Evolutionary conservation across 2,113 vertebrate genomes (phyloP).

Genomic region (Oncorhynchus gorbuscha): DNA sequence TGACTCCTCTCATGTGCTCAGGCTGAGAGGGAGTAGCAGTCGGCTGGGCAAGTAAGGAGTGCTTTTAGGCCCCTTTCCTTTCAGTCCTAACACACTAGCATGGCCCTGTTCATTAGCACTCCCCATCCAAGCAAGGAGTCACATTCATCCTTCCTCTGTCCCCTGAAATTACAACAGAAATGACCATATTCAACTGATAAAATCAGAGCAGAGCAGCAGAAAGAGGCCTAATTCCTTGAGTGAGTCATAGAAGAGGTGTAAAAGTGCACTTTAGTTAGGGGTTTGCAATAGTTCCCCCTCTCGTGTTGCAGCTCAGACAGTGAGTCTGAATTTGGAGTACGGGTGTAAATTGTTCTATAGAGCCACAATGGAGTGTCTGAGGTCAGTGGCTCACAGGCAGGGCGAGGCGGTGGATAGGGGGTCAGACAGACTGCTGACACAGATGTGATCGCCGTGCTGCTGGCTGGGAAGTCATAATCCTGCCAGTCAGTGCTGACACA

Average conservation of each 20-base stretch:
- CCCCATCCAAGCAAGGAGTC: neutral
- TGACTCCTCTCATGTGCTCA: neutral
- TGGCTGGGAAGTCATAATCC: constrained; percentile 61
- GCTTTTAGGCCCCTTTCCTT: neutral
- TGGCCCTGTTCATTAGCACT: neutral
- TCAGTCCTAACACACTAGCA: too few species aligned
- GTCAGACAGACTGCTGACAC: constrained; percentile 60
- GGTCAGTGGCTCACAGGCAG: constrained; percentile 19
- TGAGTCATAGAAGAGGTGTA: too few species aligned
- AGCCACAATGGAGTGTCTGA: constrained; percentile 42
- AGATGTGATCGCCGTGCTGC: constrained; percentile 39
- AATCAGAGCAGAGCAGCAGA: neutral
- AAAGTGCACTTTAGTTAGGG: neutral
- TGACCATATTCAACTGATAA: neutral
- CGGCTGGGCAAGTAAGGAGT: neutral
- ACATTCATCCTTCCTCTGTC: neutral
- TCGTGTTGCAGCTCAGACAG: constrained; percentile 22
- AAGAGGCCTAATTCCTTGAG: too few species aligned
- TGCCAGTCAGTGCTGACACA: constrained; percentile 57
- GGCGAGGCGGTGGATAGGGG: neutral
- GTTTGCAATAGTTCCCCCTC: too few species aligned
- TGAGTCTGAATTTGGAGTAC: constrained; percentile 51
- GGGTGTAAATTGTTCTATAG: constrained; percentile 42
- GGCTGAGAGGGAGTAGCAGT: neutral
- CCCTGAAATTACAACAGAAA: neutral